Conservation (phyloP, 2,113 vertebrate genomes). For the Leucosticte australis region DNA sequence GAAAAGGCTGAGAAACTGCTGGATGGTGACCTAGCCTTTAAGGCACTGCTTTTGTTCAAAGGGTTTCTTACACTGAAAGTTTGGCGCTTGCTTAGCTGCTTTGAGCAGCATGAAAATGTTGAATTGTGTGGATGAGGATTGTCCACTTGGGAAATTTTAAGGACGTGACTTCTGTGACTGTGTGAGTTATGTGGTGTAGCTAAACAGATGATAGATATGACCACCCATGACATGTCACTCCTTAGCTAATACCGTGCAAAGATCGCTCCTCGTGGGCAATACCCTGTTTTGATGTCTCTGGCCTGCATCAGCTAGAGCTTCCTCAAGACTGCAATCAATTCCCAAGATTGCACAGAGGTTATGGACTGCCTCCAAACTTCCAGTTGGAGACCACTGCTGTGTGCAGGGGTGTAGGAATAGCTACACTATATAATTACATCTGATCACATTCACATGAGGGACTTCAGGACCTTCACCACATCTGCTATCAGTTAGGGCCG, state of each 20-base stretch:
- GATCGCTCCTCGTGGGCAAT: not conserved
- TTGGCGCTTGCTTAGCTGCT: not conserved
- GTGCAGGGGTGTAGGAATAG: not conserved
- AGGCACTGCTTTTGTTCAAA: not conserved
- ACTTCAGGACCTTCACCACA: not conserved
- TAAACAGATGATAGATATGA: conserved; percentile 16
- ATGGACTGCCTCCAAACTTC: conserved; percentile 5
- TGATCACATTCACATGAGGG: not conserved
- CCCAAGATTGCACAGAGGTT: conserved; percentile 18
- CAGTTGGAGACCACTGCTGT: not conserved
- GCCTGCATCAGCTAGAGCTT: not conserved
- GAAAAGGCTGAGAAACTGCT: not conserved
- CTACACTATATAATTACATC: not conserved
- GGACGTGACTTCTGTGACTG: not conserved
- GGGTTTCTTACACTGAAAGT: not conserved
- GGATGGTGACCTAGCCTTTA: not conserved
- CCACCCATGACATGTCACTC: not conserved
- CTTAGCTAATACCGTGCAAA: not conserved
- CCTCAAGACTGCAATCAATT: not conserved
- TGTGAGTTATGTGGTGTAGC: not conserved
- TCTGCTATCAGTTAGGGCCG: not conserved
- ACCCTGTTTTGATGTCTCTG: conserved; percentile 34
- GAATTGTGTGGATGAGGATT: not conserved
- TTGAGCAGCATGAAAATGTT: not conserved
- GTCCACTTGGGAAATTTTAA: conserved; percentile 9